phyloP scores from a whole-genome alignment of 92 coral and sea anemone genomes.

The Siderastrea radians region DNA sequence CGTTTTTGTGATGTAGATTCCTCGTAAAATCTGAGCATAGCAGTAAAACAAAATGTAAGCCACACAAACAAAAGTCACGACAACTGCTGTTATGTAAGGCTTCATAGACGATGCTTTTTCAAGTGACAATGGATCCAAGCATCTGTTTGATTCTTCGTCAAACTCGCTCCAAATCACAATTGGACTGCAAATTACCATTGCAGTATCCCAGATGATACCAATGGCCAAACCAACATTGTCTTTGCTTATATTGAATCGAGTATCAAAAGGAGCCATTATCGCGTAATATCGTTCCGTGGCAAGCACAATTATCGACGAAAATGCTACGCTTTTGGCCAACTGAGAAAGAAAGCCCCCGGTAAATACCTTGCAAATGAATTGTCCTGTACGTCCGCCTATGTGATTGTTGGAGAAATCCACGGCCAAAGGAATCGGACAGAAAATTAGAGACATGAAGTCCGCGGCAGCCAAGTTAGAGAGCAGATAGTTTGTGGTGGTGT shows the following conservation, averaged over 20 bases:
- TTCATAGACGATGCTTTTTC: constrained; percentile 5
- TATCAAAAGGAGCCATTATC: neutral
- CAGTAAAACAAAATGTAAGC: neutral
- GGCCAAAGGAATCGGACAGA: constrained; percentile 2
- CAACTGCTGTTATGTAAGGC: neutral
- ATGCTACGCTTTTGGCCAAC: neutral
- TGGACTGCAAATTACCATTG: neutral
- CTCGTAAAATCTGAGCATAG: constrained; percentile 14
- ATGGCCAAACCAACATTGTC: constrained; percentile 7
- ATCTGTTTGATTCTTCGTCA: neutral
- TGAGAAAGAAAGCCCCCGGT: neutral
- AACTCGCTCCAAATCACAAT: constrained; percentile 4
- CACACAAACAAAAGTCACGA: neutral
- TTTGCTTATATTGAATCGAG: neutral
- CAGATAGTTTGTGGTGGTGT: constrained; percentile 41
- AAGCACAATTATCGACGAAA: neutral
- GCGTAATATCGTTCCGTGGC: constrained; percentile 17
- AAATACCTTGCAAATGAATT: constrained; percentile 2
- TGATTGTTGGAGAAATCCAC: neutral
- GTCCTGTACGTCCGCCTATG: neutral
- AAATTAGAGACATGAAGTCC: constrained; percentile 18
- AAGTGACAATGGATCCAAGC: neutral
- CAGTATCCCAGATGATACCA: neutral
- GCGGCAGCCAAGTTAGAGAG: constrained; percentile 30
- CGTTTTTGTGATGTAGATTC: constrained; percentile 13